Evolutionary conservation across 1,140 invertebrate genomes (phyloP), one percentile per base, ranked within the genome.

Genomic region (Procambarus clarkii): DNA sequence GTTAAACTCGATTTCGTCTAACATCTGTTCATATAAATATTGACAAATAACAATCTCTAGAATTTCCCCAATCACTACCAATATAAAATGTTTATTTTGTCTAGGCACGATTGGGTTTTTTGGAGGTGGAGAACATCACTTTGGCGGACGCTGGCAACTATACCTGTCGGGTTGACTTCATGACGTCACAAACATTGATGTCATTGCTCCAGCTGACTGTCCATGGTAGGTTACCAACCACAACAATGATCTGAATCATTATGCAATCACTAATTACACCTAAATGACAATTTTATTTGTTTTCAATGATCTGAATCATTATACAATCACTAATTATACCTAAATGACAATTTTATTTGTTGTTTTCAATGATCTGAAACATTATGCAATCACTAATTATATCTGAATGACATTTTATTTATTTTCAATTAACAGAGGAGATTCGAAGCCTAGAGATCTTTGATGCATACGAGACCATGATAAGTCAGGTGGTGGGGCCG

Each of bases 101-200:
- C 21, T 58, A 88, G 86, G 24, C 77, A 58, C 80, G 81, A 2
- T 3, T 89, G 44, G 88, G 88, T 2, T 89, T 76, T 44, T 58
- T 89, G 64, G 88, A 89, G 45, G 79, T 89, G 34, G 74, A 89
- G 46, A n/a, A 76, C 15, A 69, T 89, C 18, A 89, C 48, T 4
- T 24, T 89, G 24, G 79, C 88, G 21, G 88, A 89, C 48, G 80
- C 81, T 24, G 88, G 88, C 2, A 89, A 89, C 88, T 89, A 89
- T 48, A 89, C 88, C 21, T 89, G 88, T 21, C 78, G 88, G 2
- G 88, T 89, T 54, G 88, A 89, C 24, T 89, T 89, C 81, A 84
- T 89, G 88, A 89, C 79, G 0, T 89, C 88, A 34, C 88, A 83
- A 58, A 89, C 88, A 8, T 54, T 89, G 80, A 89, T 89, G 88